phyloP scores from a whole-genome alignment of 2,888 invertebrate species.

The Venusia cambrica region DNA sequence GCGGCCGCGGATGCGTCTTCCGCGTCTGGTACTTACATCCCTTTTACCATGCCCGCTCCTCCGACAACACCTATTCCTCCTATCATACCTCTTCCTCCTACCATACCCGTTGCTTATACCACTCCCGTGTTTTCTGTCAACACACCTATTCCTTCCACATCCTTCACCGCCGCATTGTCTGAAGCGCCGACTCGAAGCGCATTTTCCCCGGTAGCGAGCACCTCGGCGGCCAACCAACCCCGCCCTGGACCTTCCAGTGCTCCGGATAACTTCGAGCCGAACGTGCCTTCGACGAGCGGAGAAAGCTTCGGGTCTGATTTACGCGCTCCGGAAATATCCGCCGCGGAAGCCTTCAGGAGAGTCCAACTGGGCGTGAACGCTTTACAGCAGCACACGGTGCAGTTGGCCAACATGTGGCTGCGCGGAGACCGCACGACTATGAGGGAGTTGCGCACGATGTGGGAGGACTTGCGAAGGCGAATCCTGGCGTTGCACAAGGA shows the following conservation, averaged over 20 bases:
- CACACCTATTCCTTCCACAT: not conserved
- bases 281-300: conserved; percentile 58
- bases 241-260: conserved; percentile 14
- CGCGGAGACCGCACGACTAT: conserved; percentile 67
- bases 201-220: not conserved
- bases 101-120: too few relatives aligned
- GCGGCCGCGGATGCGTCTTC: conserved; percentile 9
- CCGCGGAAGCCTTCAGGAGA: conserved; percentile 64
- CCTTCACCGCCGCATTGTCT: not conserved
- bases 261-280: conserved; percentile 28
- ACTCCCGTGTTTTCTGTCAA: too few relatives aligned
- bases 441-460: conserved; percentile 82
- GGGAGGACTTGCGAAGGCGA: conserved; percentile 83
- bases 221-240: conserved; percentile 6
- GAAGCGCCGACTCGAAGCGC: too few relatives aligned
- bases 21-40: not conserved
- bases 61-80: not conserved
- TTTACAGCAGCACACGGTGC: conserved; percentile 60
- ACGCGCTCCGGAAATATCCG: conserved; percentile 46
- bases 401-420: conserved; percentile 64
- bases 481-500: conserved; percentile 78
- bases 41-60: not conserved
- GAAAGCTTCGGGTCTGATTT: conserved; percentile 55
- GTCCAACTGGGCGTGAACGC: conserved; percentile 61
- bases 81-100: too few relatives aligned